phyloP scores from a whole-genome alignment of 2,113 vertebrate species.

The Cervus canadensis region DNA sequence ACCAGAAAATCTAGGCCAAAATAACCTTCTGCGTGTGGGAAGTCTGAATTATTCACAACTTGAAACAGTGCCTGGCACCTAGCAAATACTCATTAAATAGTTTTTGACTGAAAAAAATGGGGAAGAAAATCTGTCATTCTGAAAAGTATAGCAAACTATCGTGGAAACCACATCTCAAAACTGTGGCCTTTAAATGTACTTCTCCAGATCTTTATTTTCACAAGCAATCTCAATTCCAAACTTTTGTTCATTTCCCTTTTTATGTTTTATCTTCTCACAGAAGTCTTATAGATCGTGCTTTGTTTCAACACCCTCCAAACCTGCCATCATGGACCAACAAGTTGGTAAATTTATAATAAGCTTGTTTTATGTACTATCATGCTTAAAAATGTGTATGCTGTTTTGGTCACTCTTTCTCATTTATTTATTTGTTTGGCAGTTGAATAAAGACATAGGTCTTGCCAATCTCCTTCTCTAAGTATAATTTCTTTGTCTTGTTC shows the following conservation, averaged over 20 bases:
- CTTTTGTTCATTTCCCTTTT: neutral
- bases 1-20: neutral
- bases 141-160: slow-evolving; percentile 20
- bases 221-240: slow-evolving; percentile 13
- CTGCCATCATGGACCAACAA: neutral
- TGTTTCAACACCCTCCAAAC: neutral
- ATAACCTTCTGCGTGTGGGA: neutral
- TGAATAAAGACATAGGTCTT: neutral
- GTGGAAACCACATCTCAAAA: neutral
- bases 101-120: neutral
- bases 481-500: neutral
- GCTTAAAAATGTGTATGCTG: neutral
- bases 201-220: slow-evolving; percentile 19
- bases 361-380: neutral
- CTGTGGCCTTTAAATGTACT: neutral
- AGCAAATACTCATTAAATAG: slow-evolving; percentile 29
- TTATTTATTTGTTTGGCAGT: neutral
- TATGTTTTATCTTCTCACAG: neutral
- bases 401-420: neutral
- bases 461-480: neutral
- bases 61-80: neutral
- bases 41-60: slow-evolving; percentile 21
- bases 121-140: neutral
- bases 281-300: neutral
- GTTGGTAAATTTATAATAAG: neutral